phyloP scores from a whole-genome alignment of 2,888 invertebrate genomes.

The Rhynchonema sp. region DNA sequence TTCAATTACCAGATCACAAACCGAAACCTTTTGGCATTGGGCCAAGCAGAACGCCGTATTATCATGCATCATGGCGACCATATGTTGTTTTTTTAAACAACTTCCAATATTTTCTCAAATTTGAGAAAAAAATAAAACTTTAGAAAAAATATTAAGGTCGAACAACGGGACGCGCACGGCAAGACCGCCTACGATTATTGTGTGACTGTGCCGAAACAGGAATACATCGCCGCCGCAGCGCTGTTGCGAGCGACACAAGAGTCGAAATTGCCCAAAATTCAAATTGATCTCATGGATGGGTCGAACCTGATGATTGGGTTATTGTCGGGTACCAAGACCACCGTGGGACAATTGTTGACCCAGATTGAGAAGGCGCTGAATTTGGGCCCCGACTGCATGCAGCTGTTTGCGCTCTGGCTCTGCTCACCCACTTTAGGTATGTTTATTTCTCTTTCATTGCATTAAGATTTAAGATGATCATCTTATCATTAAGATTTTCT shows the following conservation, averaged over 20 bases:
- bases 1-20: no score
- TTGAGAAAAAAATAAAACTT: no score
- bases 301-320: not conserved
- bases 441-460: no score
- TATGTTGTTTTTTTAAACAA: no score
- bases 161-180: not conserved
- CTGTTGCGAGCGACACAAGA: not conserved
- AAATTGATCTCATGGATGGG: not conserved
- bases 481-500: no score
- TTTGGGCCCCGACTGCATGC: not conserved
- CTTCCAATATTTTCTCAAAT: no score
- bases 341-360: not conserved
- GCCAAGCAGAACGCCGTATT: no score
- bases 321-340: not conserved
- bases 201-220: not conserved
- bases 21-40: no score
- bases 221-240: not conserved
- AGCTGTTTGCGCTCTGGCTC: not conserved
- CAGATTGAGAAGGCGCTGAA: not conserved
- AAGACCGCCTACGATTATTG: not conserved
- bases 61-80: no score
- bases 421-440: not conserved
- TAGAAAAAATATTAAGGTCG: no score
- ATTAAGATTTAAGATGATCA: no score
- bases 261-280: not conserved